A percentile compares a stretch with the other conserved stretches of the same genome.
Evolutionary conservation across 2,113 vertebrate genomes (phyloP).

Genomic region (Amphilophus citrinellus): DNA sequence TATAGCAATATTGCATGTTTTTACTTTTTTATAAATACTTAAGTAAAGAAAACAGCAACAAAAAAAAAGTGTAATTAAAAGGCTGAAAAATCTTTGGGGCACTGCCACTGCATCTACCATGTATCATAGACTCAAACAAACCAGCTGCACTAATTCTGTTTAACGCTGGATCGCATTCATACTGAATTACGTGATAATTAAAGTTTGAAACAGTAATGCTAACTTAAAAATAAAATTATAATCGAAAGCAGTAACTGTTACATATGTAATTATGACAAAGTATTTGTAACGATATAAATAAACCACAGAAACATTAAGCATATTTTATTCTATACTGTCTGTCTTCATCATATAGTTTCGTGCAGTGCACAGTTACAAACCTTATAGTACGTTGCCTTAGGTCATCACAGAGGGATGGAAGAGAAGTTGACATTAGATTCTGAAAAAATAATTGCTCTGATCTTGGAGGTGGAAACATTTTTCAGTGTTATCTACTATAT

Average conservation of each 20-base stretch:
- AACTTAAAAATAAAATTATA: background rate
- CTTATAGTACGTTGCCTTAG: slow-evolving; percentile 29
- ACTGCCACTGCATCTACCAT: background rate
- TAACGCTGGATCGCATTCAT: background rate
- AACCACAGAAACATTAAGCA: too few relatives aligned
- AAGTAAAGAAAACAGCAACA: background rate
- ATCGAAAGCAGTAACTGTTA: background rate
- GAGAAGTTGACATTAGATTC: slow-evolving; percentile 35
- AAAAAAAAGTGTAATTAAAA: background rate
- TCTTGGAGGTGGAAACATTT: slow-evolving; percentile 41
- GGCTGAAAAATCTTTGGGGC: background rate
- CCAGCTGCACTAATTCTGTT: background rate
- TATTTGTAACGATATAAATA: background rate
- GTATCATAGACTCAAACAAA: background rate
- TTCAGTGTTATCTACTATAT: slow-evolving; percentile 37
- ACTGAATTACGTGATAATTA: background rate
- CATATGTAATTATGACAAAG: background rate
- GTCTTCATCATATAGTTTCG: background rate
- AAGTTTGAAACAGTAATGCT: background rate
- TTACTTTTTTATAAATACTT: background rate
- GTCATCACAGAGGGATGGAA: background rate
- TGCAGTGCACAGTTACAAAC: background rate
- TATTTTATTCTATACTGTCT: slow-evolving; percentile 14
- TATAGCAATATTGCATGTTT: background rate
- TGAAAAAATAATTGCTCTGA: slow-evolving; percentile 47